Conservation (phyloP, 2,888 invertebrate genomes). For the Tridacna gigas region DNA sequence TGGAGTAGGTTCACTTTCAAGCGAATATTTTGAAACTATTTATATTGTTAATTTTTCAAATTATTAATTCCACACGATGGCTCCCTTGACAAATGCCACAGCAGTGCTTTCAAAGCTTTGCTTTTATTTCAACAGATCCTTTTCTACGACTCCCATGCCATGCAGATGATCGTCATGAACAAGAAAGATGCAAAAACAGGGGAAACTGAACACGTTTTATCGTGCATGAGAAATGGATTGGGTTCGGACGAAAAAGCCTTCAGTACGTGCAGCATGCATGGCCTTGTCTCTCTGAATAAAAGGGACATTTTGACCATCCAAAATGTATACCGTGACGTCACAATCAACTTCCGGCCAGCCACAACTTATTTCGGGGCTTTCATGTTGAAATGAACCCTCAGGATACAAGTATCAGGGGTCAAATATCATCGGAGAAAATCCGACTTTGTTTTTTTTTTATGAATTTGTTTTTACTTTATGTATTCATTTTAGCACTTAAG, state of each 20-base stretch:
- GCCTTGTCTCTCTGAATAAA: conserved; percentile 27
- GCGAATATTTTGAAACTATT: no score
- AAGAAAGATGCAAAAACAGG: background rate
- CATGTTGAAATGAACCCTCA: conserved; percentile 24
- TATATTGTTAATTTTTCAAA: no score
- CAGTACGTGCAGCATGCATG: conserved; percentile 34
- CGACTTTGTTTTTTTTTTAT: no score
- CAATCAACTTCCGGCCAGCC: conserved; percentile 21
- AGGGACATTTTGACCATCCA: conserved; percentile 31
- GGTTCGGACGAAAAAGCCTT: background rate
- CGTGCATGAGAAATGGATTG: background rate
- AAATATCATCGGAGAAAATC: no score
- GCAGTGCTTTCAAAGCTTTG: background rate
- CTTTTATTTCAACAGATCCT: conserved; percentile 21
- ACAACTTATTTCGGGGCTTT: conserved; percentile 46
- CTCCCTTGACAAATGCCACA: background rate
- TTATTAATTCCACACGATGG: no score
- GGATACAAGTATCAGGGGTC: no score
- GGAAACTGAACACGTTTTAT: background rate
- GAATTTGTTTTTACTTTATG: no score
- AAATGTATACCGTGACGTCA: conserved; percentile 5
- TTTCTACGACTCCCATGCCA: conserved; percentile 24
- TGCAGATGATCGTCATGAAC: conserved; percentile 22
- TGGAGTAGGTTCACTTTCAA: no score
- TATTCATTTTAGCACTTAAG: no score